A percentile compares a stretch with the other conserved stretches of the same genome.
phyloP scores from a whole-genome alignment of 2,888 invertebrate species.

The Drosophila cognata region DNA sequence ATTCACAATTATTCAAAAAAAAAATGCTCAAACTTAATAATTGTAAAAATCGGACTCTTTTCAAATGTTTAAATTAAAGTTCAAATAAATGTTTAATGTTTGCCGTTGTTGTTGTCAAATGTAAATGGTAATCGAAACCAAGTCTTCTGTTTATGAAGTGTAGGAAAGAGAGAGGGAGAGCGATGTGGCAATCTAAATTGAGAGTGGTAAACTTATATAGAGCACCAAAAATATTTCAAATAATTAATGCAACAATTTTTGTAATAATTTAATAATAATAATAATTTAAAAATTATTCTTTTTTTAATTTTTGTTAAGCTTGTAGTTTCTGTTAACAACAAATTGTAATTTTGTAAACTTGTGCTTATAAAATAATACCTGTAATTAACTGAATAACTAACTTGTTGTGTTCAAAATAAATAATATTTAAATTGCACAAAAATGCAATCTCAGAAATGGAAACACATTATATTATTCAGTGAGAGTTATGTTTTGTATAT shows the following conservation, averaged over 20 bases:
- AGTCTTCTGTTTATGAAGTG: neutral
- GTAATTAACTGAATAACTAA: no score
- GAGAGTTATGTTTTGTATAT: constrained; percentile 15
- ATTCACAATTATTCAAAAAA: neutral
- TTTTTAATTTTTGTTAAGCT: neutral
- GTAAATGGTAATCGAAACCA: neutral
- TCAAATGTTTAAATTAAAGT: neutral
- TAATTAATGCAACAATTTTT: no score
- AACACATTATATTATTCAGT: neutral
- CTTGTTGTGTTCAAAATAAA: neutral
- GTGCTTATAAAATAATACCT: neutral
- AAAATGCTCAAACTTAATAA: neutral
- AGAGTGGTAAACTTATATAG: no score
- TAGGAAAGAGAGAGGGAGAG: no score
- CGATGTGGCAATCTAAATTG: no score
- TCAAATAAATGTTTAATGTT: neutral
- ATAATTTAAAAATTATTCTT: no score
- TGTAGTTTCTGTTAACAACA: no score
- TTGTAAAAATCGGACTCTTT: neutral
- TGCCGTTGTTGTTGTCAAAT: neutral
- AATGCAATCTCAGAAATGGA: neutral
- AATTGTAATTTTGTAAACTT: no score
- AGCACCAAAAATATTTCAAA: no score
- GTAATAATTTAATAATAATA: no score
- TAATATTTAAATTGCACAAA: neutral